Base-by-base conservation (phyloP, 1,140 invertebrate genomes). In the Brachionus plicatilis region DNA sequence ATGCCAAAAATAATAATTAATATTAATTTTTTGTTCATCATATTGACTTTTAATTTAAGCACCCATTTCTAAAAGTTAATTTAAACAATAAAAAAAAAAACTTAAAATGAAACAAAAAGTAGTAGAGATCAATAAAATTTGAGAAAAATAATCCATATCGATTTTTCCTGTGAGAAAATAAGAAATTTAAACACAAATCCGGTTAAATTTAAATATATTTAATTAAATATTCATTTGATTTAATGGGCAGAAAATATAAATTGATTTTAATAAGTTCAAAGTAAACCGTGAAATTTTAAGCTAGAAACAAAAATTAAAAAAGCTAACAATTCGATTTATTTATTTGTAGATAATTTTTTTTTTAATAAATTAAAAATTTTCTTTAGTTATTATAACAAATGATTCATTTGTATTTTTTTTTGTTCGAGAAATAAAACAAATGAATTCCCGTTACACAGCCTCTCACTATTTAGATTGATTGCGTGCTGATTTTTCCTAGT, bases 191-290 rank as follows among this genome's bases (percentile, higher is more conserved):
- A 68, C 27, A 33, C 1, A 68, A 68, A 33, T 68, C 29, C 66
- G 29, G 12, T 68, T 68, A 17, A 14, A 33, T 68, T 68, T 66
- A 27, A 66, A 66, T 66, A 33, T 68, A 33, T 68, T 68, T 41
- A 68, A 68, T 68, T 68, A 68, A 68, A 68, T 20, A 60, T 60
- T 60, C 53, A 60, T 60, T 60, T 60, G 53, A 20, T 60, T 60
- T 20, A 60, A 60, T 60, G 53, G 20, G 53, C 53, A 60, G 20
- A 60, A 60, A 60, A 60, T 60, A 24, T 60, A 60, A 20, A 60
- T 60, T 60, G 53, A 60, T 60, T 60, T 60, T 24, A 60, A 60
- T 60, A 24, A 60, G 53, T 60, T 60, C 53, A 60, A 60, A 60
- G 53, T 60, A 9, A 60, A 60, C 53, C 53, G 53, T 60, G 53